Base-by-base conservation (phyloP, 2,797 vertebrate species). In the Chlorospingus semifuscus region DNA sequence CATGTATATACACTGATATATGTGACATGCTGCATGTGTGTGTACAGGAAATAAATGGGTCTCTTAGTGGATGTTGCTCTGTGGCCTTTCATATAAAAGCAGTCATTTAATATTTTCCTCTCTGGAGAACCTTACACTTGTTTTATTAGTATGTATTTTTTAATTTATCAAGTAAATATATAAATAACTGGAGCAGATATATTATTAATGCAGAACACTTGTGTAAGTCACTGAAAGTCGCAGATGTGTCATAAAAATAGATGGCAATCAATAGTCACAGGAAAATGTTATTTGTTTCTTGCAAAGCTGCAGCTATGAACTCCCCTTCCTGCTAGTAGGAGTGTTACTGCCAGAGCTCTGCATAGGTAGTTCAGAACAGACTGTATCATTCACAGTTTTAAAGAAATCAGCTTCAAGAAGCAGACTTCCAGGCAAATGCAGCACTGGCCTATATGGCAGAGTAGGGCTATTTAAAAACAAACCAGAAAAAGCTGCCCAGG, bases 211-310 rank as follows among this genome's bases (percentile, higher is more conserved):
- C 69, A 87, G 87, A 88, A 34, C 83, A 60, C 78, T 91, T 92
- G 79, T 79, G 52, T 77, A 50, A 95, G 74, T 90, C 89, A 42
- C 42, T 74, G 78, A 77, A 95, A 95, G 93, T 89, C 69, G 91
- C 89, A 89, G 80, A 53, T 92, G 87, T 86, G 57, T 75, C 89
- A 71, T 92, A 60, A 63, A 87, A 94, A 88, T 94, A 96, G 89
- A 94, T 81, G 91, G 87, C 74, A 94, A 95, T 97, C 95, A 94
- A 93, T 96, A 95, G 92, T 90, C 63, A 59, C 56, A 64, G 90
- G 90, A 90, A 93, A 93, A 94, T 74, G 75, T 81, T 75, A 82
- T 82, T 86, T 94, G 87, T 64, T 91, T 68, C n/a, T 93, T 82
- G 59, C 78, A 89, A 95, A 91, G 78, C 91, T 93, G 71, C 22